These are phyloP conservation scores for Drosophila quadrilineata DNA, from an alignment of 1,140 invertebrate genomes.

Conservation along the genomic window DNA sequence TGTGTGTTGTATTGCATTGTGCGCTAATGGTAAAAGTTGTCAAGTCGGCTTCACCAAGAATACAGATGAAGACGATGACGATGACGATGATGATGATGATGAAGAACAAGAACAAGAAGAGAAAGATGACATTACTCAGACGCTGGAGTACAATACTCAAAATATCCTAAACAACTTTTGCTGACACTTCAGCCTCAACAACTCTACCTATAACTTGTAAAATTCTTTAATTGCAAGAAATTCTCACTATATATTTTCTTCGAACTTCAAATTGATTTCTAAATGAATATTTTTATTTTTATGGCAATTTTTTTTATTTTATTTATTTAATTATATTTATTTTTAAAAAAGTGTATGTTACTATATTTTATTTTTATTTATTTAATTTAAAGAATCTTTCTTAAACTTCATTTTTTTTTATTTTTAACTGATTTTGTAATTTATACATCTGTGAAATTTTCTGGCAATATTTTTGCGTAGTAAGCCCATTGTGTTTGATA, in stretches of 20 bases:
- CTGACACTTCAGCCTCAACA: no score
- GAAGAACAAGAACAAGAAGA: background rate
- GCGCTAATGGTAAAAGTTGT: slow-evolving; percentile 77
- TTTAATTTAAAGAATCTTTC: no score
- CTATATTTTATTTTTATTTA: background rate
- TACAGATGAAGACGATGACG: background rate
- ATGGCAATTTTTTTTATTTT: no score
- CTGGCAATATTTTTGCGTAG: background rate
- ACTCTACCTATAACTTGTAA: no score
- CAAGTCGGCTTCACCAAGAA: slow-evolving; percentile 54
- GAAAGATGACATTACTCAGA: background rate
- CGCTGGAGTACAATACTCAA: slow-evolving; percentile 47
- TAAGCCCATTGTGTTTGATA: slow-evolving; percentile 14
- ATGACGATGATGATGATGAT: slow-evolving; percentile 18
- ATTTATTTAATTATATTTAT: background rate
- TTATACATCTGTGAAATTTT: no score
- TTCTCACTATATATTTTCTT: no score
- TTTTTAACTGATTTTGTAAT: no score
- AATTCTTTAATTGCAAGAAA: slow-evolving; percentile 4
- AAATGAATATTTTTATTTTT: no score
- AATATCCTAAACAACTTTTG: slow-evolving; percentile 65
- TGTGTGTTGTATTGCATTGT: slow-evolving; percentile 64
- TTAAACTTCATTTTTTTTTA: background rate
- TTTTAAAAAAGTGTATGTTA: background rate
- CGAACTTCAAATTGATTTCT: no score